A percentile compares a stretch with the other conserved stretches of the same genome.
These are phyloP conservation scores for Halichoeres trimaculatus DNA, from an alignment of 2,113 vertebrate genomes.

Conservation along the genomic window DNA sequence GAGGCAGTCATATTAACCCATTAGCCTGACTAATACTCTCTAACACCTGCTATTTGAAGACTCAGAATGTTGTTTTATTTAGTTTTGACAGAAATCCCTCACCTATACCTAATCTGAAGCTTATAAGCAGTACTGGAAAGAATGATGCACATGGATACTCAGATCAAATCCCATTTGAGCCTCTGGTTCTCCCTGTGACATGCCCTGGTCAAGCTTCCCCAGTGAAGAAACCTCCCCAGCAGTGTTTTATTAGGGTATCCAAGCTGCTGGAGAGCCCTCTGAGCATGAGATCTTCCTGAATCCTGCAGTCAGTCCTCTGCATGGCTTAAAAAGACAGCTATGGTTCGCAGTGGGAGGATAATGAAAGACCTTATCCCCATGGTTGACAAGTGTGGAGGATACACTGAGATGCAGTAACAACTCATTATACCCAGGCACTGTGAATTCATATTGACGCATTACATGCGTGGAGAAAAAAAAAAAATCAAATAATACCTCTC, in stretches of 20 bases:
- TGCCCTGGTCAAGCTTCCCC: constrained; percentile 4
- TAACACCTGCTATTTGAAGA: not conserved
- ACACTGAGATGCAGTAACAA: constrained; percentile 59
- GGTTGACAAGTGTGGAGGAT: constrained; percentile 67
- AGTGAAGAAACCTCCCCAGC: constrained; percentile 6
- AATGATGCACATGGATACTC: not conserved
- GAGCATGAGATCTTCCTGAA: constrained; percentile 43
- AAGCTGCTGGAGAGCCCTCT: constrained; percentile 30
- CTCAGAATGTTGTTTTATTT: not conserved
- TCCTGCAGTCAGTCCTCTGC: constrained; percentile 39
- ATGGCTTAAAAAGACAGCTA: constrained; percentile 58
- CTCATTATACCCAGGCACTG: constrained; percentile 60
- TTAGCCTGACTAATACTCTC: not conserved
- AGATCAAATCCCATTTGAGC: not conserved
- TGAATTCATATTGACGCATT: constrained; percentile 53
- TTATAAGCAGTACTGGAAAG: not conserved
- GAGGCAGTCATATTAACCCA: not conserved
- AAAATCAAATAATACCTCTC: constrained; percentile 51
- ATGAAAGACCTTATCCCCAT: constrained; percentile 58
- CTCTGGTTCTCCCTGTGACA: not conserved
- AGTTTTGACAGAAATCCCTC: not conserved
- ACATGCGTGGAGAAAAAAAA: constrained; percentile 41
- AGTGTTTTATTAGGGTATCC: constrained; percentile 29
- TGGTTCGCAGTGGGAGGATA: constrained; percentile 53
- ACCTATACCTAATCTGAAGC: not conserved